Conservation (phyloP, 2,797 vertebrate genomes). For the Tapirus indicus region DNA sequence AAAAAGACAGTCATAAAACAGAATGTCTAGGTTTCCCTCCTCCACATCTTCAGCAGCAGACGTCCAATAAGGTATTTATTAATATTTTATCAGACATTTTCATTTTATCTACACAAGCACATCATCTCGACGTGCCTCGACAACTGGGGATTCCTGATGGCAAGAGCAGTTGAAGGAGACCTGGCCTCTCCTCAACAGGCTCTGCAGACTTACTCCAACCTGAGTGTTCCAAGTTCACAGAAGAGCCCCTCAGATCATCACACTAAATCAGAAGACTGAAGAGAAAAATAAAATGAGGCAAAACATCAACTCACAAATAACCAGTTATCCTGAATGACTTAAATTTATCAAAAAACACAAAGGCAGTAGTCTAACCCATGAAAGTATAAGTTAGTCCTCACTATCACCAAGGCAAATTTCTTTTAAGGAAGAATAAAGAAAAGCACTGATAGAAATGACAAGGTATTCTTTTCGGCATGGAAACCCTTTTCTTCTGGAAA, state of each 20-base stretch:
- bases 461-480: background rate
- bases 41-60: background rate
- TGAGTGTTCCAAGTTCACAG: background rate
- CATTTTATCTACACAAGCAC: background rate
- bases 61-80: background rate
- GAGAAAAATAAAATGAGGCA: background rate
- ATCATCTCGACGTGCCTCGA: background rate
- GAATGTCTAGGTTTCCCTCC: background rate
- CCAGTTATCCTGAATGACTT: background rate
- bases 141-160: background rate
- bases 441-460: background rate
- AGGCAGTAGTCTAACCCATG: background rate
- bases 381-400: background rate
- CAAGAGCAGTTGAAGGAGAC: background rate
- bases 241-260: rapidly evolving
- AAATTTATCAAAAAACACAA: background rate
- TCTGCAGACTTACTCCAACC: background rate
- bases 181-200: background rate
- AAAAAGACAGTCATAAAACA: background rate
- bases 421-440: background rate
- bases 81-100: background rate
- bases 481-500: background rate
- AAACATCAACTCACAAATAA: background rate
- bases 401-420: background rate
- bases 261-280: background rate